phyloP scores from a whole-genome alignment of 2,888 invertebrate species.

The Terebella lapidaria region DNA sequence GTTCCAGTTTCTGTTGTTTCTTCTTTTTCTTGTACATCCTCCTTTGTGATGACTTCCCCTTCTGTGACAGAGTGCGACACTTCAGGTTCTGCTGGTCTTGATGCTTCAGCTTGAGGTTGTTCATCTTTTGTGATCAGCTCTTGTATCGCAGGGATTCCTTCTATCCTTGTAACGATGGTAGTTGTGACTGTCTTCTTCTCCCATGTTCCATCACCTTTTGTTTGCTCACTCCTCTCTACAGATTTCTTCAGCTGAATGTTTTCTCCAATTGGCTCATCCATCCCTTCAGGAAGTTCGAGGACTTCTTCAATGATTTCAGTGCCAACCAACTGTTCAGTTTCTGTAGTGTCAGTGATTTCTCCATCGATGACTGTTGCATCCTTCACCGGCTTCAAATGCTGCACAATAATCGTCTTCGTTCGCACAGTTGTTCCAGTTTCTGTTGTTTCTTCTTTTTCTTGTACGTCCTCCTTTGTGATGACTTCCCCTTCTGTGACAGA shows the following conservation, averaged over 20 bases:
- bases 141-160: too few relatives aligned
- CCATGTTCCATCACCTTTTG: too few relatives aligned
- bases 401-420: not conserved
- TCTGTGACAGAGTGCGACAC: not conserved
- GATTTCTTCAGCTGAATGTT: too few relatives aligned
- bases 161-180: too few relatives aligned
- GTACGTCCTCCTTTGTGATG: too few relatives aligned
- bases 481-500: not conserved
- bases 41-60: not conserved
- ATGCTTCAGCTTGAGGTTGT: too few relatives aligned
- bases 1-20: not conserved
- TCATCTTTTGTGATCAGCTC: too few relatives aligned
- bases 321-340: not conserved
- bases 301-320: constrained; percentile 10
- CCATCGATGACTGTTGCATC: not conserved
- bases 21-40: not conserved
- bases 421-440: not conserved
- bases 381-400: not conserved
- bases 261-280: constrained; percentile 7
- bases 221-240: too few relatives aligned
- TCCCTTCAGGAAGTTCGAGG: constrained; percentile 12
- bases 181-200: too few relatives aligned
- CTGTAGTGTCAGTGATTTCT: not conserved
- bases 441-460: not conserved
- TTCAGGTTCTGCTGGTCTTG: too few relatives aligned